Percentiles rank a stretch among this genome's conserved stretches.
These are phyloP conservation scores for Lindbergichthys nudifrons DNA, from an alignment of 2,797 vertebrate genomes.

Conservation along the genomic window DNA sequence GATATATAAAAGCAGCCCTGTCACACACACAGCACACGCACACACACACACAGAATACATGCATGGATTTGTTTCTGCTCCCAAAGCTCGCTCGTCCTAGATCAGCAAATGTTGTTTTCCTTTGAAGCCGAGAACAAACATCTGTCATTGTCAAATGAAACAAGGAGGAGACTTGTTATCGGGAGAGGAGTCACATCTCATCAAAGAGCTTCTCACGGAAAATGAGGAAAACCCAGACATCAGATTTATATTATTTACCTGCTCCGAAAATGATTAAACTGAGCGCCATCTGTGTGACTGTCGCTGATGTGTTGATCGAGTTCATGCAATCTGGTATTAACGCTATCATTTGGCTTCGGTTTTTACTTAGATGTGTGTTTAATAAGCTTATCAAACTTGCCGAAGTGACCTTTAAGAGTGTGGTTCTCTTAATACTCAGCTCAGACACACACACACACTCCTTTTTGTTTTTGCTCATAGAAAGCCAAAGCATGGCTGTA, in stretches of 20 bases:
- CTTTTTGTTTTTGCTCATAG: background rate
- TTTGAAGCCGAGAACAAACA: constrained; percentile 43
- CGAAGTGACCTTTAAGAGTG: background rate
- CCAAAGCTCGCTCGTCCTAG: constrained; percentile 6
- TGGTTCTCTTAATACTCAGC: background rate
- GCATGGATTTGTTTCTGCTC: background rate
- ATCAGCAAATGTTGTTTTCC: constrained; percentile 35
- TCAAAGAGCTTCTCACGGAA: constrained; percentile 36
- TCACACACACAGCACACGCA: background rate
- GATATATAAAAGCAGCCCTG: background rate
- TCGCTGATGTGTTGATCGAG: background rate
- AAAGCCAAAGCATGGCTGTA: background rate
- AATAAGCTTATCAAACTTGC: constrained; percentile 12
- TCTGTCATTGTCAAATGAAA: constrained; percentile 34
- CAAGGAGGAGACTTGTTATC: constrained; percentile 19
- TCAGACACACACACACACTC: background rate
- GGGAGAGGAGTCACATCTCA: constrained; percentile 36
- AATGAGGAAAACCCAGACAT: constrained; percentile 17
- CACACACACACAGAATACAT: background rate
- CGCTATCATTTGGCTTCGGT: background rate
- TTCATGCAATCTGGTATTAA: constrained; percentile 17
- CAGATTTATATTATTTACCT: constrained; percentile 44
- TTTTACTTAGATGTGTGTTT: constrained; percentile 1
- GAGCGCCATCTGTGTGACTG: constrained; percentile 23
- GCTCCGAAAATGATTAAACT: constrained; percentile 40